phyloP scores from a whole-genome alignment of 2,113 vertebrate genomes.

The Syngnathus floridae region DNA sequence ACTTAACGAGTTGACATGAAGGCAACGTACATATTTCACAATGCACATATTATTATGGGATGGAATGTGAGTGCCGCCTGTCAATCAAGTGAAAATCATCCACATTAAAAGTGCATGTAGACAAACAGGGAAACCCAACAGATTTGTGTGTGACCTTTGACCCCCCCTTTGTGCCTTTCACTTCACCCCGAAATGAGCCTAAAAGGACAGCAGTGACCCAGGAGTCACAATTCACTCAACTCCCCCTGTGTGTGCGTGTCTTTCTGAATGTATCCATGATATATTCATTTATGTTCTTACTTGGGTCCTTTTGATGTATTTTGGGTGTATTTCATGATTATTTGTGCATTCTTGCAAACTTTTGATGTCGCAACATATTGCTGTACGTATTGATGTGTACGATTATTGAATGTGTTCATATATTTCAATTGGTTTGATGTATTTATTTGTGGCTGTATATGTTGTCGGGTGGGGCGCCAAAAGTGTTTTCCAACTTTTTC shows the following conservation, averaged over 20 bases:
- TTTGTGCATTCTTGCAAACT: background rate
- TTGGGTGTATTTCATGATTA: background rate
- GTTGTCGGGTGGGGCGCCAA: background rate
- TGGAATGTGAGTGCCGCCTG: background rate
- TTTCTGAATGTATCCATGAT: conserved; percentile 7
- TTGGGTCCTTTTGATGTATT: background rate
- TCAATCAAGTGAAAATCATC: background rate
- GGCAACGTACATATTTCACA: too few species aligned
- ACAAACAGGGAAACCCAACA: too few species aligned
- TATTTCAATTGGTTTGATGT: background rate
- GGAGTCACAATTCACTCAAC: conserved; percentile 39
- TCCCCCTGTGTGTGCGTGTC: conserved; percentile 9
- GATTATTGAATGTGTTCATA: background rate
- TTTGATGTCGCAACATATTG: too few species aligned
- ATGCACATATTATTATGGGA: background rate
- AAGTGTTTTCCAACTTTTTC: conserved; percentile 5
- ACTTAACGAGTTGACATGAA: too few species aligned
- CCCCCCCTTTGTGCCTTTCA: conserved; percentile 3
- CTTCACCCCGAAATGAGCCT: conserved; percentile 32
- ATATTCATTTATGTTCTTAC: background rate
- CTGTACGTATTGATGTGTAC: too few species aligned
- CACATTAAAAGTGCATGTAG: too few species aligned
- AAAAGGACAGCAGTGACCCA: conserved; percentile 51
- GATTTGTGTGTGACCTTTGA: conserved; percentile 22
- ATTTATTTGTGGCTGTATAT: background rate